Conservation (phyloP, 2,113 vertebrate species). For the Poicephalus meyeri region DNA sequence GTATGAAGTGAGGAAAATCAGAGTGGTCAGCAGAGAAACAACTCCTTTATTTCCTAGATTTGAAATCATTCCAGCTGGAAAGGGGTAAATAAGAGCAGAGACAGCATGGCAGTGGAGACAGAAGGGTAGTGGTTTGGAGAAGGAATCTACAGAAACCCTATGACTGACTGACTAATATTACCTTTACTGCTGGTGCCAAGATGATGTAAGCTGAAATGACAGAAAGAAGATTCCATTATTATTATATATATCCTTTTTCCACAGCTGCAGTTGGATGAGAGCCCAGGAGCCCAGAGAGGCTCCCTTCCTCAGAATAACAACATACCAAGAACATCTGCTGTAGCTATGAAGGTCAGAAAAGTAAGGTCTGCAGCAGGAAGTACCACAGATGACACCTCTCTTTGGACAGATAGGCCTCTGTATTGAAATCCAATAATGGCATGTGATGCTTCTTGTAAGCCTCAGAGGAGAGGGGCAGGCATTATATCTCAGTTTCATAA, state of each 20-base stretch:
- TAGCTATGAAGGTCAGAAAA: slow-evolving; percentile 18
- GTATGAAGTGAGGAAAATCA: background rate
- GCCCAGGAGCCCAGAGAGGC: slow-evolving; percentile 22
- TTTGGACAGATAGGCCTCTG: background rate
- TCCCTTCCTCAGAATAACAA: slow-evolving; percentile 34
- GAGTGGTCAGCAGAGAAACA: slow-evolving; percentile 24
- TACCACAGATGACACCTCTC: slow-evolving; percentile 4
- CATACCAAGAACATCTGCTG: slow-evolving; percentile 61
- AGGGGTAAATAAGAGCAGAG: background rate
- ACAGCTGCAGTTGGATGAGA: slow-evolving; percentile 52
- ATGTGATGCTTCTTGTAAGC: background rate
- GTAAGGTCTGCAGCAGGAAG: background rate
- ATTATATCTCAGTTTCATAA: background rate
- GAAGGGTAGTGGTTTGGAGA: background rate
- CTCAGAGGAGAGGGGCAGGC: background rate
- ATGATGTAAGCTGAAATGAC: slow-evolving; percentile 51
- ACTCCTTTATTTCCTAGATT: background rate
- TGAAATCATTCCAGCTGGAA: background rate
- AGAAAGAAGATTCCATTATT: slow-evolving; percentile 62
- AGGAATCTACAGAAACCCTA: background rate
- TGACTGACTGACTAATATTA: slow-evolving; percentile 11
- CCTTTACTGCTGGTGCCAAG: slow-evolving; percentile 46
- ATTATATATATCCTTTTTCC: slow-evolving; percentile 58
- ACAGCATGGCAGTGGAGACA: background rate
- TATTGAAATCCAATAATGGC: background rate